These are phyloP conservation scores for Neostethus bicornis DNA, from an alignment of 2,797 vertebrate species.

Conservation along the genomic window DNA sequence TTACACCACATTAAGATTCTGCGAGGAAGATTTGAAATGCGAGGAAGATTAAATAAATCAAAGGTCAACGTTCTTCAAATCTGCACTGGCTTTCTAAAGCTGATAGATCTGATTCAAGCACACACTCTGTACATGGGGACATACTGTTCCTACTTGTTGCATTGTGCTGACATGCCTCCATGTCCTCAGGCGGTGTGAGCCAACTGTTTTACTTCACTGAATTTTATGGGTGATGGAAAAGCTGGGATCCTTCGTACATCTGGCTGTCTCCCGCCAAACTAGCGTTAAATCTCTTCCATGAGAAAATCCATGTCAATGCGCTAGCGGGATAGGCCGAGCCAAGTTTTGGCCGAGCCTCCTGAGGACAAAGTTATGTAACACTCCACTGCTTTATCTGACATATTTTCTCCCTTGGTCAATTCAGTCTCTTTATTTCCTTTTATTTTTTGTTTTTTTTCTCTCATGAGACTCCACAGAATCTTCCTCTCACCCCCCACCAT, in stretches of 20 bases:
- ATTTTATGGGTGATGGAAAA: slow-evolving; percentile 39
- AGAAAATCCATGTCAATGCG: slow-evolving; percentile 60
- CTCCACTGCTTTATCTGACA: slow-evolving; percentile 14
- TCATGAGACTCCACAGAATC: slow-evolving; percentile 20
- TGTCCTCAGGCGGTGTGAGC: slow-evolving; percentile 28
- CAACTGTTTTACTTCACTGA: slow-evolving; percentile 42
- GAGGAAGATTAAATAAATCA: not conserved
- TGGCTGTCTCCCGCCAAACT: slow-evolving; percentile 37
- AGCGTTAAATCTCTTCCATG: slow-evolving; percentile 64
- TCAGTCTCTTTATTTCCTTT: slow-evolving; percentile 32
- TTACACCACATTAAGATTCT: not conserved
- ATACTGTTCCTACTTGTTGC: slow-evolving; percentile 7
- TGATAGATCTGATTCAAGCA: not conserved
- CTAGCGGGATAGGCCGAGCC: slow-evolving; percentile 50
- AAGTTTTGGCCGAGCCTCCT: slow-evolving; percentile 52
- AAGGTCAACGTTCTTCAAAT: not conserved
- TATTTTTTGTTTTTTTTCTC: slow-evolving; percentile 23
- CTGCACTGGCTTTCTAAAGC: not conserved
- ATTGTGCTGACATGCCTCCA: slow-evolving; percentile 9
- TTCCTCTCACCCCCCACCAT: not conserved
- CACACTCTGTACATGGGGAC: slow-evolving; percentile 7
- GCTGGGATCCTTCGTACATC: slow-evolving; percentile 46
- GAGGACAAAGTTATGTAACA: slow-evolving; percentile 64
- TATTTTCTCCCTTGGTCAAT: slow-evolving; percentile 16
- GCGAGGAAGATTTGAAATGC: not conserved